Conservation (phyloP, 2,113 vertebrate genomes). For the Collichthys lucidus region DNA sequence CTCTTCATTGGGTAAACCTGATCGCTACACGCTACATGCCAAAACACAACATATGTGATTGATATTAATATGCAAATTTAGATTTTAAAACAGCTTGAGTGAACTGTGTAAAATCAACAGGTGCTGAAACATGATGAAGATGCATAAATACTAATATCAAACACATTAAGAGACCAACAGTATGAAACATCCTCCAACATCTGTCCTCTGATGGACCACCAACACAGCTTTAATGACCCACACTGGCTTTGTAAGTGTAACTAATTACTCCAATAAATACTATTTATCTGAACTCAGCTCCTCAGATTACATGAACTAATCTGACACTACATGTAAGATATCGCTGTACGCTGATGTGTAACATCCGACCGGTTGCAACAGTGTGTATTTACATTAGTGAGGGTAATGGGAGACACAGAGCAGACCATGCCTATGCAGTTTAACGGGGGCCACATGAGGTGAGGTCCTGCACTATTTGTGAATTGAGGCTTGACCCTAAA, state of each 20-base stretch:
- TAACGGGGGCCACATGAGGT: constrained; percentile 74
- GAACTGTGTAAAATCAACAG: neutral
- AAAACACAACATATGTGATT: neutral
- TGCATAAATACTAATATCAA: neutral
- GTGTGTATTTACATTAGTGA: constrained; percentile 28
- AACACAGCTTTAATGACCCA: neutral
- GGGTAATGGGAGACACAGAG: constrained; percentile 53
- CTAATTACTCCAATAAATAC: neutral
- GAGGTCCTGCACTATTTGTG: constrained; percentile 61
- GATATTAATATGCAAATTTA: neutral
- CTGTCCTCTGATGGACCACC: neutral
- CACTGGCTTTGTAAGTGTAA: neutral
- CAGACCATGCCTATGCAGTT: constrained; percentile 43
- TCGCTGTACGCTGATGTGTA: neutral
- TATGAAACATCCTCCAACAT: neutral
- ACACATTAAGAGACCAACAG: neutral
- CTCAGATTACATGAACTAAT: neutral
- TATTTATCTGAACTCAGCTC: neutral
- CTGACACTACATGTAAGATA: neutral
- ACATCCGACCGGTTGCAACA: constrained; percentile 9
- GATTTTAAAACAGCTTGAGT: neutral
- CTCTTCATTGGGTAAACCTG: neutral
- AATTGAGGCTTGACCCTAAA: constrained; percentile 65
- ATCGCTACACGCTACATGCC: too few relatives aligned
- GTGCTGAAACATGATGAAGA: neutral